Base-by-base conservation (phyloP, 2,113 vertebrate species). In the Pelodiscus sinensis region DNA sequence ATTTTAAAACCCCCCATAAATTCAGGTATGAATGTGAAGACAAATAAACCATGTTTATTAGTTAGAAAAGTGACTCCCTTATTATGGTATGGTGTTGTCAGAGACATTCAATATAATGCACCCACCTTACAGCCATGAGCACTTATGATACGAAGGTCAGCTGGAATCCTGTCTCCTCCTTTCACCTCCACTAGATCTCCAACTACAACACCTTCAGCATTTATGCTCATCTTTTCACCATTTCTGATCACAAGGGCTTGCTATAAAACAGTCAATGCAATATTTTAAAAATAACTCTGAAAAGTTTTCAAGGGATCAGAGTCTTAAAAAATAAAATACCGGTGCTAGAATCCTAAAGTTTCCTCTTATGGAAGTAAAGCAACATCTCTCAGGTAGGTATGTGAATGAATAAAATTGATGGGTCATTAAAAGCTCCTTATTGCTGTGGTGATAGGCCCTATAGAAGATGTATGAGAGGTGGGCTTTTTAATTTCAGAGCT, bases 121-220 rank as follows among this genome's bases (percentile, higher is more conserved):
- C 31, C 8, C 86, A 99, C 99, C 98, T 99, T 99, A 97, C 99
- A 99, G 87, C 99, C 99, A 25, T 99, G 98, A 6, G 99, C 99
- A 52, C 99, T 99, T 90, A 99, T 99, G 89, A 99, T 99, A 38
- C 99, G 93, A 96, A 99, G 98, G 93, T 99, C 99, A 0, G 99
- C 99, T 5, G 99, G 99, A 96, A 99, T 99, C 94, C 99, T 97
- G 97, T 99, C 99, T 31, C 99, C 99, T 24, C 99, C 99, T 83
- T 99, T 99, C 77, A 99, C 99, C 92, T 99, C 99, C 87, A 99
- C 99, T 21, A 99, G 96, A 87, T 99, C 99, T 29, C 99, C 99
- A 2, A 99, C 98, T 3, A 99, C 99, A 35, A 99, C 99, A 0
- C 98, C 98, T 95, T 99, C 99, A 0, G 99, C 99, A 6, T 99